Evolutionary conservation across 1,140 invertebrate genomes (phyloP).

Genomic region (Ceratosolen fusciceps): DNA sequence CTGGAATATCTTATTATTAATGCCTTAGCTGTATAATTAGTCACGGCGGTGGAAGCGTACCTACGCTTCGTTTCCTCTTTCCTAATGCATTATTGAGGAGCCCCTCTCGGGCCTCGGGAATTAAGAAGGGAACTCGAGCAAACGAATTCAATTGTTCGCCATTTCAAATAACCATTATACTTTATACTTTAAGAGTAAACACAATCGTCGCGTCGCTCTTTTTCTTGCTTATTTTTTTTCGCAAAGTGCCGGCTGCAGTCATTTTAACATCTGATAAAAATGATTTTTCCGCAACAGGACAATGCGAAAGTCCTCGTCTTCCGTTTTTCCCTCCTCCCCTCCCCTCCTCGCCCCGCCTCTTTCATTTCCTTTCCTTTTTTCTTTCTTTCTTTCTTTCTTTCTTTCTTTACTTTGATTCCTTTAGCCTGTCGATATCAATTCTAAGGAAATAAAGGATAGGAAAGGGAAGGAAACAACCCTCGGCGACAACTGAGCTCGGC

Average conservation of each 20-base stretch:
- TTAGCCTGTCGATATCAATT: too few relatives aligned
- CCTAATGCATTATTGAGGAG: neutral
- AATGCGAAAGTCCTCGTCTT: neutral
- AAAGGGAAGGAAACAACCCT: too few relatives aligned
- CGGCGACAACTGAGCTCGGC: too few relatives aligned
- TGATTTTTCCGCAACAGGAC: slow-evolving; percentile 14
- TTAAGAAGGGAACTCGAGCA: neutral
- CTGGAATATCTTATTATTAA: neutral
- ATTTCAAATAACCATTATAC: neutral
- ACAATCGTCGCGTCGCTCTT: neutral
- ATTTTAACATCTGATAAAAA: slow-evolving; percentile 14
- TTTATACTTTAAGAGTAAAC: slow-evolving; percentile 7
- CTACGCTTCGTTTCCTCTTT: too few relatives aligned
- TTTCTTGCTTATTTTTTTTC: neutral
- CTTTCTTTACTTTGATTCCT: too few relatives aligned
- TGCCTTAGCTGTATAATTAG: neutral
- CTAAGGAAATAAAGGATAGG: too few relatives aligned
- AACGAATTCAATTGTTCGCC: neutral
- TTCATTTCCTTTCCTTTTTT: too few relatives aligned
- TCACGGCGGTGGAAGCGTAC: neutral
- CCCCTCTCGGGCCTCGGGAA: neutral
- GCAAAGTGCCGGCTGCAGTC: neutral
- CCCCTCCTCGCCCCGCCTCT: too few relatives aligned
- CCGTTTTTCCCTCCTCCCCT: neutral
- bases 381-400: too few relatives aligned